Base-by-base conservation (phyloP, 2,797 vertebrate species). In the Amblyopsis hoosieri region DNA sequence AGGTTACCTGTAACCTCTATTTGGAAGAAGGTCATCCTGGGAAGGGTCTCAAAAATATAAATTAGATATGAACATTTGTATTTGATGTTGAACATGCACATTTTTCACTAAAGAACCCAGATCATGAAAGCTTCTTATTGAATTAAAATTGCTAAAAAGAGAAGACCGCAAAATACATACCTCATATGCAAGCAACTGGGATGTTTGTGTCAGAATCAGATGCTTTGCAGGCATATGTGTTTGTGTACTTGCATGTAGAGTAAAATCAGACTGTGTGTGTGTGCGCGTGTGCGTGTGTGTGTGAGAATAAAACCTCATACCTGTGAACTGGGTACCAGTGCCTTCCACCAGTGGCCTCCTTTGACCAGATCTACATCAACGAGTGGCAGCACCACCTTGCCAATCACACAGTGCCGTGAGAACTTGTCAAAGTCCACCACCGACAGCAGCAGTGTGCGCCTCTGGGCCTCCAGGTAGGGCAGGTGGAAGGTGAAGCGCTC, bases 271-370 rank as follows among this genome's bases (percentile, higher is more conserved):
- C 57, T 7, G 12, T 1, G 10, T 42, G 37, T 45, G 23, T 29
- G 23, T 29, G 17, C 17, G 48, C 4, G 49, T n/a, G n/a, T 50
- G 12, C 2, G 14, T 50, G n/a, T 3, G 12, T 50, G 49, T 50
- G 12, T 17, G 3, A 59, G 31, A 37, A 2, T 37, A 9, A 37
- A 37, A 37, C 33, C 33, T 29, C 3, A 46, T 91, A 95, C 95
- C 95, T 96, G 95, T 33, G 94, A 92, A 60, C 95, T 96, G 77
- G 95, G 95, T 61, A 95, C 86, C 74, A 96, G 91, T 0, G 95
- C 92, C 82, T 94, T 96, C 95, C 95, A 96, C 95, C 95, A 96
- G 82, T 96, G 95, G n/a, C 95, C 95, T 0, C 95, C 95, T 76
- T 94, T 96, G 60, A 96, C 95, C 76, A 96, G 93, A 85, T 96